Base-by-base conservation (phyloP, 2,113 vertebrate genomes). In the Colossoma macropomum region DNA sequence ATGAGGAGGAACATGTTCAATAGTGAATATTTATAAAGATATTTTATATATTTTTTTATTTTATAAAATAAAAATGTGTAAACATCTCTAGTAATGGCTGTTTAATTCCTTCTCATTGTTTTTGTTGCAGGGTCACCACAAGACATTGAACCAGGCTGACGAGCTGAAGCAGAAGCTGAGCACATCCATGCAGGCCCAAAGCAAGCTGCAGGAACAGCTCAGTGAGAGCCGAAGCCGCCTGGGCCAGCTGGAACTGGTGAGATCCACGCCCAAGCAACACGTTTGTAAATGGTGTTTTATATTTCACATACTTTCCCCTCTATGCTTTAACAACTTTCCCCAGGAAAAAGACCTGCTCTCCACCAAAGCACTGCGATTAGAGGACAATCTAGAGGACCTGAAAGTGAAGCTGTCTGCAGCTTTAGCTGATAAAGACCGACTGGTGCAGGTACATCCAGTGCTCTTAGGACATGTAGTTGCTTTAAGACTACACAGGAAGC, bases 341-440 rank as follows among this genome's bases (percentile, higher is more conserved):
- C 86, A 96, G 95, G 94, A 95, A 75, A 94, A 93, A 82, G 92
- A 93, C 4, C 79, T 91, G 38, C 81, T 95, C 63, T 91, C 92
- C 1, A 90, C 93, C 62, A 91, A 94, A 81, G 87, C 89, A 25
- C 25, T 89, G 52, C 90, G 89, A 45, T 56, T 95, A 82, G 93
- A 95, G 80, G 89, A 93, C 70, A 86, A 81, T 48, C 77, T 93
- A 19, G 88, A 89, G 84, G 92, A 94, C 21, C 85, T 95, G 28
- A 92, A 89, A 63, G 17, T 69, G 65, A 92, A 92, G 77, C 62
- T 93, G 32, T 85, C 84, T 1, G 10, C 19, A 28, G 81, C 89
- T 70, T 71, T 89, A 86, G 77, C 87, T 45, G 89, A 92, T 62
- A 93, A 90, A 81, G 89, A 93, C 25, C 81, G 80, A 13, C 86